Conservation (phyloP, 2,888 invertebrate genomes). For the Meta bourneti region DNA sequence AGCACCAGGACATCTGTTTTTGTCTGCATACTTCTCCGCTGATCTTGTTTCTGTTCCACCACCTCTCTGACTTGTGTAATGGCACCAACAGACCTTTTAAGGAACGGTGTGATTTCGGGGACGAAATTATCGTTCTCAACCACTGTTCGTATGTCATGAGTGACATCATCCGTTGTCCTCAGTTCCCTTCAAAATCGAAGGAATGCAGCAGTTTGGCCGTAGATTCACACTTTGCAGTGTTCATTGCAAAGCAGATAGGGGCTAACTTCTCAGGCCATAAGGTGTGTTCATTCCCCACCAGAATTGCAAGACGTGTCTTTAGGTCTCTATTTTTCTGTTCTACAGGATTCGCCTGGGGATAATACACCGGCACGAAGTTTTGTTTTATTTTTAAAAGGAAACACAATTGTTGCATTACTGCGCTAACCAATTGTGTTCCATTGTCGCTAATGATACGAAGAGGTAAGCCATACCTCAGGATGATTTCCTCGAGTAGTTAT, state of each 20-base stretch:
- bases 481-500: conserved; percentile 35
- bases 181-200: conserved; percentile 43
- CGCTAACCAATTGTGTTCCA: too few relatives aligned
- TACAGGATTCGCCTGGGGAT: conserved; percentile 68
- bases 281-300: conserved; percentile 22
- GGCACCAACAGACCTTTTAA: conserved; percentile 19
- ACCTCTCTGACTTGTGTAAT: conserved; percentile 1
- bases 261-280: conserved; percentile 38
- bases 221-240: conserved; percentile 15
- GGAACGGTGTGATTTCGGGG: conserved; percentile 13
- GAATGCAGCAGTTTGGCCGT: conserved; percentile 27
- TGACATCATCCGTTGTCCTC: conserved; percentile 27
- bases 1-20: not conserved
- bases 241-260: conserved; percentile 43
- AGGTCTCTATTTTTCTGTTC: too few relatives aligned
- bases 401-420: too few relatives aligned
- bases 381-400: conserved; percentile 12
- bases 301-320: conserved; percentile 44
- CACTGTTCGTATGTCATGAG: too few relatives aligned
- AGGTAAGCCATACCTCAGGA: conserved; percentile 45
- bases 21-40: conserved; percentile 13
- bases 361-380: too few relatives aligned
- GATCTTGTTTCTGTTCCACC: too few relatives aligned
- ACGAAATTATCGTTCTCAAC: too few relatives aligned
- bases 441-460: conserved; percentile 42